phyloP scores from a whole-genome alignment of 2,888 invertebrate species.

The Amiota communis region DNA sequence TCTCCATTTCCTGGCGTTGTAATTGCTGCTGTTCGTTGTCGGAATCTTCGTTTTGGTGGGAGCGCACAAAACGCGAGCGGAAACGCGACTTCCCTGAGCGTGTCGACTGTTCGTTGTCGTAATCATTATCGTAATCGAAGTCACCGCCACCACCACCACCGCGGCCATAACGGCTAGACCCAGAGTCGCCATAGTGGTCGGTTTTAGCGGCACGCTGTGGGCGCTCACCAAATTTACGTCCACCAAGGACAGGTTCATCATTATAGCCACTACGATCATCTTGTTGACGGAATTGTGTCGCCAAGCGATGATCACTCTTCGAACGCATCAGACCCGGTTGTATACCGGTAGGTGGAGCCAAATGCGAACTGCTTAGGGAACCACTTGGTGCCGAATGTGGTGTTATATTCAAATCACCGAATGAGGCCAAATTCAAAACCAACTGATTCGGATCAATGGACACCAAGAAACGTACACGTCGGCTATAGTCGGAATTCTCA shows the following conservation, averaged over 20 bases:
- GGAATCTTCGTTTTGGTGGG: constrained; percentile 84
- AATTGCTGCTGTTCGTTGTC: constrained; percentile 80
- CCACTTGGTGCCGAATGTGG: constrained; percentile 75
- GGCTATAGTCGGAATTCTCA: constrained; percentile 90
- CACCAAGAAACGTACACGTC: constrained; percentile 88
- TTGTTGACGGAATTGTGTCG: constrained; percentile 89
- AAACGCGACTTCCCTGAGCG: constrained; percentile 80
- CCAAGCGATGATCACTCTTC: constrained; percentile 93
- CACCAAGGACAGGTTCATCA: constrained; percentile 82
- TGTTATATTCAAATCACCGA: constrained; percentile 90
- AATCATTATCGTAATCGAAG: constrained; percentile 79
- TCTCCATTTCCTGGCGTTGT: constrained; percentile 76
- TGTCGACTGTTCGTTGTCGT: constrained; percentile 77
- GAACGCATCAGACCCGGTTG: constrained; percentile 90
- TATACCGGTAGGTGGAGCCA: constrained; percentile 78
- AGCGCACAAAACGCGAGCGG: constrained; percentile 81
- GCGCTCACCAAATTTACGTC: constrained; percentile 86
- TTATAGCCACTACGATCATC: constrained; percentile 84
- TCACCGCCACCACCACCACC: constrained; percentile 62
- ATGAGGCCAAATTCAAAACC: constrained; percentile 89
- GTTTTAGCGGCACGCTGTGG: constrained; percentile 70
- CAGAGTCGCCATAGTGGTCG: constrained; percentile 73
- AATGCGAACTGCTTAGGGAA: constrained; percentile 73
- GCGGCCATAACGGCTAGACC: constrained; percentile 72
- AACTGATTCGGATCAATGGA: constrained; percentile 94